Base-by-base conservation (phyloP, 2,797 vertebrate species). In the Myripristis murdjan region DNA sequence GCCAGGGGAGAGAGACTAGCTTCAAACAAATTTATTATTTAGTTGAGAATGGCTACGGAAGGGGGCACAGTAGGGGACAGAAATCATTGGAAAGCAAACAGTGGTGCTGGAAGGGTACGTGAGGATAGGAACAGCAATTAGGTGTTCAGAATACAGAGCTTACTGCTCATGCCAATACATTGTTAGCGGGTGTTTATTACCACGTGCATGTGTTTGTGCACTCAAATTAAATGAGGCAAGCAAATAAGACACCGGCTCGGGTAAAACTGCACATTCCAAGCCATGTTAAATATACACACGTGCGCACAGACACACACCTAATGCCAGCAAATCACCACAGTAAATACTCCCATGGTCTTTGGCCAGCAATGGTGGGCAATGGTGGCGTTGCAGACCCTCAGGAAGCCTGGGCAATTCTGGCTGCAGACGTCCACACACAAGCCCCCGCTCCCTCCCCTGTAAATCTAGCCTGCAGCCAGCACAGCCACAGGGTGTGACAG, bases 11-110 rank as follows among this genome's bases (percentile, higher is more conserved):
- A 73, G 70, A 64, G 49, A 58, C 60, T 51, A 16, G 74, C 31
- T 72, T 86, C 78, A 55, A 81, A 89, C 70, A 74, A 81, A 82
- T 86, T 81, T 70, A 84, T 86, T 87, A 89, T 86, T 85, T 83
- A 72, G 63, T 43, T 31, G 43, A 72, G 58, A 74, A 79, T 44
- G 67, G 70, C 68, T 35, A 10, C 33, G 26, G 67, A 63, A 47
- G 74, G 57, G 57, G 68, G 23, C 73, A 60, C 67, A 72, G 65
- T 56, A 49, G 76, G 85, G 70, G 56, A 68, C n/a, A 43, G 44
- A 68, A 82, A 88, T 78, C 70, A 82, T 10, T 69, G 55, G 65
- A 74, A 82, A 81, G 57, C 71, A 82, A 86, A 84, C 66, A 82
- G 43, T 10, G 44, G 49, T n/a, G 78, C 78, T 84, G 48, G 14